These are phyloP conservation scores for Neodiprion pinetum DNA, from an alignment of 1,140 invertebrate species.

Conservation along the genomic window DNA sequence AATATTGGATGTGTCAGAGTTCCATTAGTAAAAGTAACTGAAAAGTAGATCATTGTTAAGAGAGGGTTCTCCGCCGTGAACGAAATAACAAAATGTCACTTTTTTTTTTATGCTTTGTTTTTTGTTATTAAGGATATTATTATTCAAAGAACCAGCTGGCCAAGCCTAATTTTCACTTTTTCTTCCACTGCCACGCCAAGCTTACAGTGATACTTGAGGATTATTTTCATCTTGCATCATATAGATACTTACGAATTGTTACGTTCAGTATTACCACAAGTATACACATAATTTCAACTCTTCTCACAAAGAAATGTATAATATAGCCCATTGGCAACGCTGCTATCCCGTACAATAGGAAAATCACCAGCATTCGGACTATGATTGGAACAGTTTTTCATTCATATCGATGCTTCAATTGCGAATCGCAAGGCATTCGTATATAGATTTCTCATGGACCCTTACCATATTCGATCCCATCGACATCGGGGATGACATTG, in stretches of 20 bases:
- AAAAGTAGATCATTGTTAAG: slow-evolving; percentile 10
- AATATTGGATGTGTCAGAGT: slow-evolving; percentile 31
- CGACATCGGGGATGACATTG: neutral
- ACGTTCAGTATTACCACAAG: slow-evolving; percentile 30
- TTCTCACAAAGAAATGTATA: slow-evolving; percentile 30
- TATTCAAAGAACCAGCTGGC: too few species aligned
- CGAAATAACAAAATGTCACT: too few species aligned
- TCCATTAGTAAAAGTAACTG: slow-evolving; percentile 32
- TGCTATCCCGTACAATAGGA: slow-evolving; percentile 29
- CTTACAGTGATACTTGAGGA: too few species aligned
- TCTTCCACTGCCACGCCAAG: too few species aligned
- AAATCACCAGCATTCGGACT: slow-evolving; percentile 30
- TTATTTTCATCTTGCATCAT: neutral
- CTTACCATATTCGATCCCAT: neutral
- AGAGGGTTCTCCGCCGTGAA: neutral
- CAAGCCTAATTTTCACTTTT: too few species aligned
- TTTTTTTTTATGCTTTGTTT: too few species aligned
- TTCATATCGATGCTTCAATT: neutral
- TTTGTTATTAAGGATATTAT: too few species aligned
- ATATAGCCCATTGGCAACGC: slow-evolving; percentile 34
- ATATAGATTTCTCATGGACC: neutral
- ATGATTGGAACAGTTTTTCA: slow-evolving; percentile 4
- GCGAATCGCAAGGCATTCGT: neutral
- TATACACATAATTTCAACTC: slow-evolving; percentile 28
- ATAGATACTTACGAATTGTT: slow-evolving; percentile 20